A percentile compares a stretch with the other conserved stretches of the same genome.
phyloP scores from a whole-genome alignment of 2,888 invertebrate species.

The Theretra japonica region DNA sequence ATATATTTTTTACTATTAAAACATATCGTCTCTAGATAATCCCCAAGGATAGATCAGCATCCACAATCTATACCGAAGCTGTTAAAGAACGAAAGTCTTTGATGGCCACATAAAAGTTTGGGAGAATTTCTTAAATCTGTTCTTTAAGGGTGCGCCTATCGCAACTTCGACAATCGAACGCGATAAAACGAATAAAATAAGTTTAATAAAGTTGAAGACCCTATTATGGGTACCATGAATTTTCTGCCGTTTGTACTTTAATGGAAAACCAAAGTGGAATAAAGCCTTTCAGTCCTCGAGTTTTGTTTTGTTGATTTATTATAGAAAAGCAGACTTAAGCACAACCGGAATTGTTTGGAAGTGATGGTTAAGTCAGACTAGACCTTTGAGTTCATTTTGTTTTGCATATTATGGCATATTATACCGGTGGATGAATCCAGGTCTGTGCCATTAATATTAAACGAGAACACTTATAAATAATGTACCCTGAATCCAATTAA shows the following conservation, averaged over 20 bases:
- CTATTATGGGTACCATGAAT: conserved; percentile 18
- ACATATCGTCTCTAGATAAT: not conserved
- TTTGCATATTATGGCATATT: too few species aligned
- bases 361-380: too few species aligned
- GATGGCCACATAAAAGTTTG: conserved; percentile 24
- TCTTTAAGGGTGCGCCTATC: conserved; percentile 17
- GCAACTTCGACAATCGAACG: conserved; percentile 26
- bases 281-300: not conserved
- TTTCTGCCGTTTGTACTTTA: conserved; percentile 5
- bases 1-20: too few species aligned
- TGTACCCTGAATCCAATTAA: too few species aligned
- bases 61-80: conserved; percentile 12
- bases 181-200: conserved; percentile 26
- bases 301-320: not conserved
- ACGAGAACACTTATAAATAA: too few species aligned
- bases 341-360: not conserved
- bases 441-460: too few species aligned
- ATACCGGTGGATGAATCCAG: too few species aligned
- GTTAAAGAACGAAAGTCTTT: conserved; percentile 27
- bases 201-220: conserved; percentile 26
- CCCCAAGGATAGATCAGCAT: not conserved
- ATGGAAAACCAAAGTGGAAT: not conserved
- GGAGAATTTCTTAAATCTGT: conserved; percentile 27
- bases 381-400: too few species aligned
- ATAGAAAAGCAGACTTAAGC: not conserved